Evolutionary conservation across 2,888 invertebrate genomes (phyloP).

Genomic region (Cyclophora punctaria): DNA sequence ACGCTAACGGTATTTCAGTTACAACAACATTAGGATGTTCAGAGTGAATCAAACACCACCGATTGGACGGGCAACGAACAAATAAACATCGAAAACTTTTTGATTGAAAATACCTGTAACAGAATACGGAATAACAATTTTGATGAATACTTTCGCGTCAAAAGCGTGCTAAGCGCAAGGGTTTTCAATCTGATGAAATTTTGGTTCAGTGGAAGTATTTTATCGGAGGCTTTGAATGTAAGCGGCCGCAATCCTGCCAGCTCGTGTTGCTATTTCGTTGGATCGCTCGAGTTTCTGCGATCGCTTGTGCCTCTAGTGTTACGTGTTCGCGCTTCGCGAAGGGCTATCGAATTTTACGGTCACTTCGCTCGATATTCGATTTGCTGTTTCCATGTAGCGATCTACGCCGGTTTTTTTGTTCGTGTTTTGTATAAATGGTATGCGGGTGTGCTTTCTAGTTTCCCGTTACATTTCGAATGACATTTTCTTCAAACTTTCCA

Average conservation of each 20-base stretch:
- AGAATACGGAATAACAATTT: conserved; percentile 34
- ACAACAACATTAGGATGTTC: conserved; percentile 12
- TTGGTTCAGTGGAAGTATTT: conserved; percentile 34
- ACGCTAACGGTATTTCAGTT: conserved; percentile 12
- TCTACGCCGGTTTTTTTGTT: background rate
- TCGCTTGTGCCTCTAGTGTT: conserved; percentile 19
- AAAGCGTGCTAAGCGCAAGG: conserved; percentile 30
- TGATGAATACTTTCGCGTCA: conserved; percentile 30
- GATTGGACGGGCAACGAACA: conserved; percentile 16
- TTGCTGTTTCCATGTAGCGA: conserved; percentile 32
- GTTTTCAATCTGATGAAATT: conserved; percentile 41
- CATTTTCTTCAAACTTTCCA: too few relatives aligned
- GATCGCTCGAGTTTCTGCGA: conserved; percentile 1
- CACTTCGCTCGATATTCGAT: conserved; percentile 37
- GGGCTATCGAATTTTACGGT: conserved; percentile 49
- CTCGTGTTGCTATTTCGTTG: background rate
- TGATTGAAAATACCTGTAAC: conserved; percentile 30
- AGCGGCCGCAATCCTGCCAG: background rate
- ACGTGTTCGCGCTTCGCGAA: conserved; percentile 20
- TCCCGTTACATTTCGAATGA: too few relatives aligned
- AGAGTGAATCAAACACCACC: conserved; percentile 20
- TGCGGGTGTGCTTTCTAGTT: too few relatives aligned
- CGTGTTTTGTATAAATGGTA: background rate
- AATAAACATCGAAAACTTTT: conserved; percentile 23
- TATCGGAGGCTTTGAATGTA: conserved; percentile 22